Conservation (phyloP, 2,797 vertebrate genomes). For the Odontamblyopus rebecca region DNA sequence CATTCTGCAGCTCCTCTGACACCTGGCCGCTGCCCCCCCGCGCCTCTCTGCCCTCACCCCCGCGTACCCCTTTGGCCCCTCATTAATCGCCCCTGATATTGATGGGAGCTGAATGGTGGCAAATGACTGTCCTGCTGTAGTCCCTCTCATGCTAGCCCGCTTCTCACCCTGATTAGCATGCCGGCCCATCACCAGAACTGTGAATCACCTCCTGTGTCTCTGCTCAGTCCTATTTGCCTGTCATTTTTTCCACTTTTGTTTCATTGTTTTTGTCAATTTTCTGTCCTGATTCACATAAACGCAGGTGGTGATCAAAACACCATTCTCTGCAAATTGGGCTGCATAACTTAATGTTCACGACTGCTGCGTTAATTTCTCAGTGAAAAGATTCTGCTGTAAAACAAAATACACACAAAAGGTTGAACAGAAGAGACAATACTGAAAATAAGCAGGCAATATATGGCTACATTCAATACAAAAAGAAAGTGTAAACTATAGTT, state of each 20-base stretch:
- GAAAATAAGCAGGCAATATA: neutral
- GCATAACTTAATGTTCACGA: neutral
- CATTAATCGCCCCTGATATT: conserved; percentile 85
- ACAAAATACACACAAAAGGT: neutral
- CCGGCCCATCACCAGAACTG: conserved; percentile 56
- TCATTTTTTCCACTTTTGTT: conserved; percentile 42
- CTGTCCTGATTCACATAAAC: conserved; percentile 25
- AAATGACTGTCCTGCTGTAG: conserved; percentile 73
- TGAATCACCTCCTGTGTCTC: conserved; percentile 72
- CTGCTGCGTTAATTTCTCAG: neutral
- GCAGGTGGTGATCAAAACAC: conserved; percentile 26
- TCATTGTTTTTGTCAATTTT: conserved; percentile 20
- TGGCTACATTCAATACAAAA: neutral
- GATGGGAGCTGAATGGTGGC: conserved; percentile 82
- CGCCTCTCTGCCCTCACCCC: conserved; percentile 40
- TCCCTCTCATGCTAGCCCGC: conserved; percentile 51
- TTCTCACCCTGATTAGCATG: conserved; percentile 78
- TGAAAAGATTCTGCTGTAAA: neutral
- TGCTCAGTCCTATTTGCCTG: conserved; percentile 39
- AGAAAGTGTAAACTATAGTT: neutral
- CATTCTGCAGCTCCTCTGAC: conserved; percentile 76
- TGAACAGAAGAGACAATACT: neutral
- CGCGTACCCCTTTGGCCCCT: conserved; percentile 57
- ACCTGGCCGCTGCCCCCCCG: conserved; percentile 69
- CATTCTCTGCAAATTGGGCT: conserved; percentile 15